These are phyloP conservation scores for Mongoloraphidia duomilia DNA, from an alignment of 2,888 invertebrate genomes.

Conservation along the genomic window DNA sequence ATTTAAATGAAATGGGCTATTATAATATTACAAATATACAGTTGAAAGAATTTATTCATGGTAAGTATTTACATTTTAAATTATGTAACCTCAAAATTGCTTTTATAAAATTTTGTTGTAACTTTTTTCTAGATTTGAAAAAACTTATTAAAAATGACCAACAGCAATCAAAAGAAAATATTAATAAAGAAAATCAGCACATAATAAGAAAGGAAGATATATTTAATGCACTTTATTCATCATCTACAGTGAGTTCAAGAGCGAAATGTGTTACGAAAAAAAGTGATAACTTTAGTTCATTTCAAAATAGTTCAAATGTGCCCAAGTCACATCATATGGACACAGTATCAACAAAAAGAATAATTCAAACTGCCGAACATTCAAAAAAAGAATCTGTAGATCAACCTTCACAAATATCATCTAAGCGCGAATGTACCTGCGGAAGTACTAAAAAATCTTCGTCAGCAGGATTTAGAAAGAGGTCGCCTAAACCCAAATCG, in stretches of 20 bases:
- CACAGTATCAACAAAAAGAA: too few relatives aligned
- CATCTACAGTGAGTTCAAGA: slow-evolving; percentile 34
- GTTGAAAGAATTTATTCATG: slow-evolving; percentile 64
- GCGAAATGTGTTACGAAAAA: slow-evolving; percentile 24
- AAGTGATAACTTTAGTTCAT: background rate
- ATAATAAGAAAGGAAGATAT: slow-evolving; percentile 2
- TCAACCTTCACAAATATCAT: slow-evolving; percentile 23
- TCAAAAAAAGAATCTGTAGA: slow-evolving; percentile 15
- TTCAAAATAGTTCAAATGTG: too few relatives aligned
- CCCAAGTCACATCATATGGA: too few relatives aligned
- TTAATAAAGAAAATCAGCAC: slow-evolving; percentile 19
- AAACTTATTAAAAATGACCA: slow-evolving; percentile 48
- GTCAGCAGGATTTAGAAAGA: too few relatives aligned
- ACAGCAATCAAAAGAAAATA: slow-evolving; percentile 27
- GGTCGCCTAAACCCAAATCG: too few relatives aligned
- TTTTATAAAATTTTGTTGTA: slow-evolving; percentile 3
- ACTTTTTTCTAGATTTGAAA: slow-evolving; percentile 43
- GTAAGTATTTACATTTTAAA: slow-evolving; percentile 29
- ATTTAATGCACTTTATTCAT: slow-evolving; percentile 26
- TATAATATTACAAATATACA: slow-evolving; percentile 59
- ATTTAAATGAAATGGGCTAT: slow-evolving; percentile 63
- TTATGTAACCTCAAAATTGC: slow-evolving; percentile 4
- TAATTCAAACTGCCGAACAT: too few relatives aligned
- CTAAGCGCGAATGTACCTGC: slow-evolving; percentile 5
- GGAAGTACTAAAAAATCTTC: too few relatives aligned